A percentile compares a stretch with the other conserved stretches of the same genome.
Evolutionary conservation across 2,888 invertebrate genomes (phyloP).

Genomic region (Agonopterix alstromeriana): DNA sequence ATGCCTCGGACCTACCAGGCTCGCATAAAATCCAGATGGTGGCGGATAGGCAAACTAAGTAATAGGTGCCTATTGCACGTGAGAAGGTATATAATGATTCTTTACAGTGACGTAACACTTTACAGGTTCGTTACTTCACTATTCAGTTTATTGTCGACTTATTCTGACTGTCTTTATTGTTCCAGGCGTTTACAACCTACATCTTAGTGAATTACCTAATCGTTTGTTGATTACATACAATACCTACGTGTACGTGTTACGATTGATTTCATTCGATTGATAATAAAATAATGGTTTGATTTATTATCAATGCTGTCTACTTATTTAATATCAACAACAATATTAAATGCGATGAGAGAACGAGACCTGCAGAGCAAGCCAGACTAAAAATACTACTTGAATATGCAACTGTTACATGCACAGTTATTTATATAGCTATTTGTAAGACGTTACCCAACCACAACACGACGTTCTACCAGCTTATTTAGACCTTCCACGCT

Average conservation of each 20-base stretch:
- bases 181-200: too few relatives aligned
- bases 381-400: not conserved
- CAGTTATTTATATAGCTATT: not conserved
- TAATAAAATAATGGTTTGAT: too few relatives aligned
- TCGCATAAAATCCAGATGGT: conserved; percentile 38
- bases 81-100: conserved; percentile 47
- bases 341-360: conserved; percentile 3
- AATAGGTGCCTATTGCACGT: conserved; percentile 62
- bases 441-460: not conserved
- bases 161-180: too few relatives aligned
- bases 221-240: too few relatives aligned
- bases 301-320: not conserved
- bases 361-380: conserved; percentile 4
- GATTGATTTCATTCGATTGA: too few relatives aligned
- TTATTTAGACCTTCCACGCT: conserved; percentile 21
- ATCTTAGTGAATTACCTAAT: too few relatives aligned
- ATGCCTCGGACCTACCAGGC: conserved; percentile 42
- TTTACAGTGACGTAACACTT: too few relatives aligned
- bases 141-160: too few relatives aligned
- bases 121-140: too few relatives aligned
- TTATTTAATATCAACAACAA: not conserved
- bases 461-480: conserved; percentile 13
- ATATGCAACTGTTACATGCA: not conserved
- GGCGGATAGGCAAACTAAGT: conserved; percentile 34
- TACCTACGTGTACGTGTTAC: too few relatives aligned